Evolutionary conservation across 1,140 invertebrate genomes (phyloP), one percentile per base, ranked within the genome.

Genomic region (Asobara japonica): DNA sequence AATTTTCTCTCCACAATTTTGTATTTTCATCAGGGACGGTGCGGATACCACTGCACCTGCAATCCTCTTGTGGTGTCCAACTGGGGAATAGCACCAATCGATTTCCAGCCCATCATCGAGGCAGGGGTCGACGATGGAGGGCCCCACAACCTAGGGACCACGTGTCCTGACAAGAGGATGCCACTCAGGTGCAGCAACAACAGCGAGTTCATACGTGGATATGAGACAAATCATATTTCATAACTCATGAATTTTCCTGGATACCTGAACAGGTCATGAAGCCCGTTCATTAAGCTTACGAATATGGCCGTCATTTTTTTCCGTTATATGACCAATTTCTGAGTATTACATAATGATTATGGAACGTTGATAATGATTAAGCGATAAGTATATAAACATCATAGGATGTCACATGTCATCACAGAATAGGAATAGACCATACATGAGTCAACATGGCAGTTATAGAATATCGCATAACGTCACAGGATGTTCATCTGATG

Each of bases 161-260:
- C 62, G 77, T 82, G 1, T 83, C 82, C 72, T 83, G 81, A 82
- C 80, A 83, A 65, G 78, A 82, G 29, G 77, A 83, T 56, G 76
- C 79, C 11, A 11, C 41, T 5, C 41, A 45, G n/a, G 7, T 64
- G 2, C 18, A 56, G 8, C 74, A 76, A 33, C 74, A 74, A 72
- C 80, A 81, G 76, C 79, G 81, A 78, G 82, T 81, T 72, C 81
- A 83, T 38, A 82, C 82, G 31, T 83, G 81, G 80, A 83, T 83
- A 80, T 82, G 64, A 78, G 38, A 66, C 56, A 16, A 20, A 41
- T 65, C 51, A 13, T 16, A 62, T 22, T 31, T 7, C 5, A 38
- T 62, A 6, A 25, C 41, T 41, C n/a, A n/a, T 20, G 25, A 62
- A 62, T 25, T 36, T 48, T 36, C 8, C 8, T 41, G 5, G 27